Evolutionary conservation across 1,140 invertebrate species (phyloP), one percentile per base, ranked within the genome.

Genomic region (Lethrus apterus): DNA sequence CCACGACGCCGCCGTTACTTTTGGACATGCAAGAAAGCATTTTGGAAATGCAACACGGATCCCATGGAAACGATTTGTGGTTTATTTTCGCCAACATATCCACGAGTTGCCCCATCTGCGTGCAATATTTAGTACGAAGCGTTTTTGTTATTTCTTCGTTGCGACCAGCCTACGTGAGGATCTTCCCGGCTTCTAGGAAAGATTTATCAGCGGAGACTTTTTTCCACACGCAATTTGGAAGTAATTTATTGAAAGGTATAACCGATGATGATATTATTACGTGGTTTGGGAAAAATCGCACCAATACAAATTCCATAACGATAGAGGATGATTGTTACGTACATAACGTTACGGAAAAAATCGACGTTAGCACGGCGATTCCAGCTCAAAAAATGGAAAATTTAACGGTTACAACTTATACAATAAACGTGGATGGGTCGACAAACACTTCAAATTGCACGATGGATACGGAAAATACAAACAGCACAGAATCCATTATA

Each of bases 1-100:
- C 68, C 17, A 46, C 46, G 3, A 49, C 51, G 7, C 52, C 60
- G 4, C 60, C 60, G 14, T 70, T 72, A 10, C 64, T 74, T 0
- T 65, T 75, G 3, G 45, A 71, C 2, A 33, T 52, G 3, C 67
- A 66, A 15, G 71, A 70, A 21, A 70, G 67, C 7, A 72, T 73
- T 47, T 69, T 70, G 10, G 72, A 76, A 46, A 59, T 79, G 35
- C 72, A 76, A 45, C 72, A 77, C 51, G 76, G 74, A 3, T 74
- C 70, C 13, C 63, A 72, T 46, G 71, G 68, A 9, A 76, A 80
- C 56, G 72, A 70, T 13, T 60, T 78, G 2, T 80, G 78, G 78
- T 79, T 80, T 54, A 70, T 76, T n/a, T 74, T 80, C 55, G 70
- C 71, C 11, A 79, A 79, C 59, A 73, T 80, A 59, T 74, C 70